A percentile compares a stretch with the other conserved stretches of the same genome.
phyloP scores from a whole-genome alignment of 2,797 vertebrate species.

The Sebastes taczanowskii region DNA sequence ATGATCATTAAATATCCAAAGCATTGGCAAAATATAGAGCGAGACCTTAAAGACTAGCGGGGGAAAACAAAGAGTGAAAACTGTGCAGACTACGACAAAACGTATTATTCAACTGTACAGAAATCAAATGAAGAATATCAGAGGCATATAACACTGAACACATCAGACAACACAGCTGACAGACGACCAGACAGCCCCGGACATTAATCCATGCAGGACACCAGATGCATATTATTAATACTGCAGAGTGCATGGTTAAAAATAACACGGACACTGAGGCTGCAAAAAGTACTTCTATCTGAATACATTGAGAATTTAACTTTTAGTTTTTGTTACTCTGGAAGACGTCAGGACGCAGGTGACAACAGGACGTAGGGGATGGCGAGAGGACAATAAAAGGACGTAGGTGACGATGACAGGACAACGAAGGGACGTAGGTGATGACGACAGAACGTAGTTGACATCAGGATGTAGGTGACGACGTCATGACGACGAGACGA shows the following conservation, averaged over 20 bases:
- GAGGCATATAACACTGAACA: not conserved
- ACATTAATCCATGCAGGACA: slow-evolving; percentile 23
- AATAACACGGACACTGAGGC: not conserved
- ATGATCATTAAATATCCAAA: not conserved
- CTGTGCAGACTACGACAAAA: not conserved
- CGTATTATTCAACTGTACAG: not conserved
- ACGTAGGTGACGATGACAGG: no score
- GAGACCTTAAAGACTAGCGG: not conserved
- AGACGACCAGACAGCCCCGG: not conserved
- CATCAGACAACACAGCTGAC: not conserved
- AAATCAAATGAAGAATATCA: not conserved
- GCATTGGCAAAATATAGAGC: not conserved
- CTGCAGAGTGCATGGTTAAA: no score
- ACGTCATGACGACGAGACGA: no score
- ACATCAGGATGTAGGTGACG: no score
- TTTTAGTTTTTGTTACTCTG: not conserved
- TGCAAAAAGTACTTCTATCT: not conserved
- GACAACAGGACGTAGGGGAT: no score
- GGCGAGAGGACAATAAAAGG: no score
- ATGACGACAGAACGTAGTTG: no score
- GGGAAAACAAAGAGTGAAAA: not conserved
- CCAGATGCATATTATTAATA: no score
- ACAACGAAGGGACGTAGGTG: no score
- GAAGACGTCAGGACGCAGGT: no score
- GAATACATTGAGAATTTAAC: no score